Conservation (phyloP, 2,888 invertebrate species). For the Silvanus unidentatus region DNA sequence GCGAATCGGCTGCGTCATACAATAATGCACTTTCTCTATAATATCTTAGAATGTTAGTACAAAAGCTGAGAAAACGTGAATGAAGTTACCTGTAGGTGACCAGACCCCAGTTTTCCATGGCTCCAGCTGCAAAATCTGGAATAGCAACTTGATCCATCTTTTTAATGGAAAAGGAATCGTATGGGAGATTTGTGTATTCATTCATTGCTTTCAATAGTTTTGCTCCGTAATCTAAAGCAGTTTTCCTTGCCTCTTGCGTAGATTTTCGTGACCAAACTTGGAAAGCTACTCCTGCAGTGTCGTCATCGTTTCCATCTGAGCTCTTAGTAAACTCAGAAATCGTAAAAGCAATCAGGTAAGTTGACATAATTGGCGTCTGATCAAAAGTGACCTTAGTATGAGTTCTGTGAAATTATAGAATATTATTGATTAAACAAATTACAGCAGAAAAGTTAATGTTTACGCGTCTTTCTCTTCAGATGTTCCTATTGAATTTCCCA, state of each 20-base stretch:
- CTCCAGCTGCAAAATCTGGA: conserved; percentile 76
- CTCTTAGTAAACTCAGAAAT: conserved; percentile 64
- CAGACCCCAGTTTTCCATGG: conserved; percentile 92
- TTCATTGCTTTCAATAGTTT: conserved; percentile 19
- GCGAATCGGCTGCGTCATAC: conserved; percentile 45
- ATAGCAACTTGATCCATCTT: conserved; percentile 83
- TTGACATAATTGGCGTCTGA: conserved; percentile 65
- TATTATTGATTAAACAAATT: background rate
- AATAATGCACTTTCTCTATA: conserved; percentile 55
- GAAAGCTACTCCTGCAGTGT: conserved; percentile 8
- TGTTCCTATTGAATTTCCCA: too few species aligned
- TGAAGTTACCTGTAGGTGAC: conserved; percentile 64
- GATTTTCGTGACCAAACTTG: conserved; percentile 25
- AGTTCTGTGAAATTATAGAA: conserved; percentile 4
- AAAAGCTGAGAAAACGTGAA: background rate
- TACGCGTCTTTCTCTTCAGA: too few species aligned
- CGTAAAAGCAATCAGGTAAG: conserved; percentile 80
- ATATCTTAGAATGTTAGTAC: too few species aligned
- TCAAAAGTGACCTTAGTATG: too few species aligned
- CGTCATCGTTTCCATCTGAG: background rate
- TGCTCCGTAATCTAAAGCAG: conserved; percentile 22
- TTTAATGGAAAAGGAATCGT: too few species aligned
- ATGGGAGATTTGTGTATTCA: conserved; percentile 21
- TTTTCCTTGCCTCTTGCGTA: conserved; percentile 11
- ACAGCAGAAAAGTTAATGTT: too few species aligned